phyloP scores from a whole-genome alignment of 2,113 vertebrate species.

The Sakesphorus luctuosus region DNA sequence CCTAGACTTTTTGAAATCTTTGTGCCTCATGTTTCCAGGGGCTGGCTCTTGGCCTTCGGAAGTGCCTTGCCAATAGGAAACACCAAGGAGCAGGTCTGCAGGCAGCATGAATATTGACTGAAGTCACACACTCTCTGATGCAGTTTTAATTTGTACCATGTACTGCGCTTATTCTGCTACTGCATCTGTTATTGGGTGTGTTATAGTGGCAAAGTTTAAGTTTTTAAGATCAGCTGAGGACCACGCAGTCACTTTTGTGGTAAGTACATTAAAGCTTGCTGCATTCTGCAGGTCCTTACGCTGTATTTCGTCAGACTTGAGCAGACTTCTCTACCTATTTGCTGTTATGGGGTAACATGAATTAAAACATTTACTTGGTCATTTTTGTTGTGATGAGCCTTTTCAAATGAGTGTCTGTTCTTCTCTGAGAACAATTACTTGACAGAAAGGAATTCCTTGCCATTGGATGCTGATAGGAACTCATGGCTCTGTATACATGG shows the following conservation, averaged over 20 bases:
- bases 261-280: background rate
- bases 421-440: background rate
- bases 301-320: background rate
- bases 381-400: background rate
- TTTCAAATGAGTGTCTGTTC: background rate
- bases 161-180: background rate
- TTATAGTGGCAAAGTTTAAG: background rate
- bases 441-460: slow-evolving; percentile 31
- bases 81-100: background rate
- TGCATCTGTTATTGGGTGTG: background rate
- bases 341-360: background rate
- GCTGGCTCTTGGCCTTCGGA: background rate
- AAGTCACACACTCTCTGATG: background rate
- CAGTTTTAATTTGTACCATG: background rate
- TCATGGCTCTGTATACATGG: background rate
- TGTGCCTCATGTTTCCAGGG: background rate
- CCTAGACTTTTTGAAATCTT: slow-evolving; percentile 8
- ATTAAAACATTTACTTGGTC: background rate
- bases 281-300: background rate
- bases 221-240: background rate
- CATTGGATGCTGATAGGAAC: background rate
- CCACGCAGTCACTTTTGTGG: background rate
- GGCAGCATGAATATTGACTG: background rate
- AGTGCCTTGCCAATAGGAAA: background rate
- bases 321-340: background rate